Percentiles rank a stretch among this genome's conserved stretches.
Evolutionary conservation across 2,888 invertebrate species (phyloP).

Genomic region (Lithophane socia): DNA sequence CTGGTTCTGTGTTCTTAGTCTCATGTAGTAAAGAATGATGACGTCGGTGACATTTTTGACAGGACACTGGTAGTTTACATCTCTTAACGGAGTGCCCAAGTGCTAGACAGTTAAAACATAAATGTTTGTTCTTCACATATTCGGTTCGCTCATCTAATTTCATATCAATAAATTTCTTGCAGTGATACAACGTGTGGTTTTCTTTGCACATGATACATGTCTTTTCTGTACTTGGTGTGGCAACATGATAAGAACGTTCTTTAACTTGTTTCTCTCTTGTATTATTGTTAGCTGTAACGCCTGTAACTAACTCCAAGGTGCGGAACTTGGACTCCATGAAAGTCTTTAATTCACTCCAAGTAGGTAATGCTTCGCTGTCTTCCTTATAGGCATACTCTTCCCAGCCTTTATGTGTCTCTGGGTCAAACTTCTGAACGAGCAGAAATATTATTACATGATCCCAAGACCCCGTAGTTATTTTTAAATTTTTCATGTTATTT

Average conservation of each 20-base stretch:
- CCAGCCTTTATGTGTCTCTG: neutral
- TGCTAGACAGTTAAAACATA: conserved; percentile 4
- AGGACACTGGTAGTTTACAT: neutral
- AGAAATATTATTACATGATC: neutral
- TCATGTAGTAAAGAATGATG: neutral
- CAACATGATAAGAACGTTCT: neutral
- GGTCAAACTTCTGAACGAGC: neutral
- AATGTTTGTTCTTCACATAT: neutral
- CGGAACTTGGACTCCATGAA: neutral
- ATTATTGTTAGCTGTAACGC: neutral
- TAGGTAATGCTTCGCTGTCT: neutral
- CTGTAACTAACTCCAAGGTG: neutral
- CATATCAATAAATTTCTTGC: neutral
- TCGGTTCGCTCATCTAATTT: neutral
- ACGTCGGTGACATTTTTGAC: neutral
- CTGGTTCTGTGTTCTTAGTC: neutral
- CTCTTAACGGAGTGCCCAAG: neutral
- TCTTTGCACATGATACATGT: neutral
- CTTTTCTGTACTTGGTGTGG: neutral
- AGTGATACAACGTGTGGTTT: conserved; percentile 1
- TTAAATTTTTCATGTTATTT: neutral
- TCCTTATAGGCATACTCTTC: neutral
- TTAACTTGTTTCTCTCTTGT: neutral
- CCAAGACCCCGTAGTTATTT: neutral
- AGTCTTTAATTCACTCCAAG: neutral